A percentile compares a stretch with the other conserved stretches of the same genome.
phyloP scores from a whole-genome alignment of 2,888 invertebrate genomes.

The Cotesia congregata region DNA sequence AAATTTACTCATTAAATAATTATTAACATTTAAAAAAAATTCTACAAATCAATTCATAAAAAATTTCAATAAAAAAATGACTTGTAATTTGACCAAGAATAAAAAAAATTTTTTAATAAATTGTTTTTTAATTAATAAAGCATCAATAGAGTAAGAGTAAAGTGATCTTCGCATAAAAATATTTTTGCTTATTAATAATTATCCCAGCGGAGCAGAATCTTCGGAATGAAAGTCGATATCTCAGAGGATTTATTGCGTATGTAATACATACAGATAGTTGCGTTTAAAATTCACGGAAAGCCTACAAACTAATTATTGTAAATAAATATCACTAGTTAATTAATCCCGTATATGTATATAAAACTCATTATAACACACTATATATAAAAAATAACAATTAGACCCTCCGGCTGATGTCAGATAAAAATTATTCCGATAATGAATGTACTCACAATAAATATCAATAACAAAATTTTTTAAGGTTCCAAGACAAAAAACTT shows the following conservation, averaged over 20 bases:
- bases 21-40: too few species aligned
- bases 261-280: background rate
- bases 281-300: background rate
- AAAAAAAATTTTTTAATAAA: too few species aligned
- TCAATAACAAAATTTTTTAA: background rate
- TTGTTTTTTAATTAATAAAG: background rate
- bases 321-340: constrained; percentile 1
- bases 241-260: background rate
- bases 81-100: too few species aligned
- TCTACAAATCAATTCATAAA: too few species aligned
- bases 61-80: too few species aligned
- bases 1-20: too few species aligned
- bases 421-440: too few species aligned
- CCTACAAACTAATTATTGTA: background rate
- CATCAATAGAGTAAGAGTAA: background rate
- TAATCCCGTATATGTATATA: background rate
- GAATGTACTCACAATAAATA: too few species aligned
- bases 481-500: background rate
- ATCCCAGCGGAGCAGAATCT: constrained; percentile 8
- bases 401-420: too few species aligned
- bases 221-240: constrained; percentile 44
- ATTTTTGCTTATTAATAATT: background rate
- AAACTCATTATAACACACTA: background rate
- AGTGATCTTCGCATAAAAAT: background rate
- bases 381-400: too few species aligned